Evolutionary conservation across 2,797 vertebrate genomes (phyloP).

Genomic region (Fistularia tabacaria): DNA sequence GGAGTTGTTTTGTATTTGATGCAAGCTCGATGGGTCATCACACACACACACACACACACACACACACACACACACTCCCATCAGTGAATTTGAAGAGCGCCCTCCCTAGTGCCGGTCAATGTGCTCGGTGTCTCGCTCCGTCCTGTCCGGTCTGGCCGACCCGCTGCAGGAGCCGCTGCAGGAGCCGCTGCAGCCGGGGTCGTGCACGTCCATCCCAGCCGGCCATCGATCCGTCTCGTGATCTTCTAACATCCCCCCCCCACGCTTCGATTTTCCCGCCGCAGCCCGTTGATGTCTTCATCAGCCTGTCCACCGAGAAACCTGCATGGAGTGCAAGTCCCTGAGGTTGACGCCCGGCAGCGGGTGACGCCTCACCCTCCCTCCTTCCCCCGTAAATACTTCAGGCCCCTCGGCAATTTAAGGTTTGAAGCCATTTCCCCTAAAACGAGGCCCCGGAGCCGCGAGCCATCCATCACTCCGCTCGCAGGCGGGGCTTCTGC

Average conservation of each 20-base stretch:
- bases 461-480: slow-evolving; percentile 69
- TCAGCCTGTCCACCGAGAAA: slow-evolving; percentile 43
- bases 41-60: too few relatives aligned
- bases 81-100: slow-evolving; percentile 33
- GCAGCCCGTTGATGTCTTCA: slow-evolving; percentile 59
- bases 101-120: slow-evolving; percentile 32
- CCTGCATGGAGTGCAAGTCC: slow-evolving; percentile 1
- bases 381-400: slow-evolving; percentile 69
- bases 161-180: neutral
- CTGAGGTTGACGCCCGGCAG: slow-evolving; percentile 28
- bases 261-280: slow-evolving; percentile 28
- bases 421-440: slow-evolving; percentile 66
- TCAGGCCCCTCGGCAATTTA: slow-evolving; percentile 51
- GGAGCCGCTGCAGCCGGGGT: slow-evolving; percentile 22
- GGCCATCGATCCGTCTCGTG: slow-evolving; percentile 56
- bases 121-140: slow-evolving; percentile 40
- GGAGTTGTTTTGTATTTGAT: too few relatives aligned
- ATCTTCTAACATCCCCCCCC: slow-evolving; percentile 64
- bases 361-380: slow-evolving; percentile 19
- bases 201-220: slow-evolving; percentile 41
- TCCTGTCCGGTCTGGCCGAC: slow-evolving; percentile 19
- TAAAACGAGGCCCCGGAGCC: slow-evolving; percentile 69
- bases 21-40: too few relatives aligned
- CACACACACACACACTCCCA: neutral
- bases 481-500: slow-evolving; percentile 61